Base-by-base conservation (phyloP, 2,888 invertebrate genomes). In the Sphecodes monilicornis region DNA sequence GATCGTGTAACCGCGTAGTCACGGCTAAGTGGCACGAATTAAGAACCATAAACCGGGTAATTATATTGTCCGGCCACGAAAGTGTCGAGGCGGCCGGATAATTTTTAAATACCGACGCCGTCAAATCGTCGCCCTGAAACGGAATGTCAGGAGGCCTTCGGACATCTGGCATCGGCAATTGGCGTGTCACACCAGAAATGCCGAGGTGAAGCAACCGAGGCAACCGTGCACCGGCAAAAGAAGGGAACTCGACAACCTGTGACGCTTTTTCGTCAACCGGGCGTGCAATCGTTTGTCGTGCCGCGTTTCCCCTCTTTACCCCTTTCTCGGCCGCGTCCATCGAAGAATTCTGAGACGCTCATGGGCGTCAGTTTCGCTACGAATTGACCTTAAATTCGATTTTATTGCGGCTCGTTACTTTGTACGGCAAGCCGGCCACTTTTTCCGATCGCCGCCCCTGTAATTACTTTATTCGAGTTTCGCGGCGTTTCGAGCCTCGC, bases 91-190 rank as follows among this genome's bases (percentile, higher is more conserved):
- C 74, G 75, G 80, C 60, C 66, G 54, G 82, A 82, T 78, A 82
- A 90, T 90, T 90, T 89, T 86, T 79, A 84, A 86, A 88, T 86
- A 73, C 86, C 84, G 75, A 80, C 72, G 81, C 76, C 81, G 84
- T 84, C 89, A 91, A 92, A 92, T 92, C 82, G 85, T 85, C 89
- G 81, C 84, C 78, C 88, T 68, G 83, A 84, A 72, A 78, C 80
- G 91, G 90, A 91, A 91, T 90, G 91, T 78, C 83, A 76, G 78
- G 79, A 80, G 77, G 50, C 39, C 87, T 78, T 90, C 87, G 75
- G 87, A 87, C 91, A 91, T 91, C 89, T 91, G 91, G 86, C 86
- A 84, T 66, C 73, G 82, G 80, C 88, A 91, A 91, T 92, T 90
- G 91, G 84, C 90, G 88, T 91, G 90, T 90, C 91, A 86, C 86